These are phyloP conservation scores for Parelbella ahira DNA, from an alignment of 2,888 invertebrate genomes.

Conservation along the genomic window DNA sequence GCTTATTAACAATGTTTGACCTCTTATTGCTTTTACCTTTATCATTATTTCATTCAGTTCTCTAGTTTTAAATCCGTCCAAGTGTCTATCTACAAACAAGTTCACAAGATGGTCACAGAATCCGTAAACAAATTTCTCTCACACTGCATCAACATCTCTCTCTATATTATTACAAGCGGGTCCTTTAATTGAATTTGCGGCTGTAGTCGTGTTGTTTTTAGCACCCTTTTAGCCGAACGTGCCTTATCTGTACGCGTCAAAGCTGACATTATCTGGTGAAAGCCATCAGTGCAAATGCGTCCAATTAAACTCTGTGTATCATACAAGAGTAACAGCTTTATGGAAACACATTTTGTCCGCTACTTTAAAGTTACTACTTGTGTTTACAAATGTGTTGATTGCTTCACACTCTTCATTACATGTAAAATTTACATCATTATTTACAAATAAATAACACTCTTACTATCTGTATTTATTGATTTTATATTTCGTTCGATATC, in stretches of 20 bases:
- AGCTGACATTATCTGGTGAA: constrained; percentile 64
- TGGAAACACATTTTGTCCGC: constrained; percentile 26
- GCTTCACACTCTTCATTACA: too few relatives aligned
- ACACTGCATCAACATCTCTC: constrained; percentile 30
- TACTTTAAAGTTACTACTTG: background rate
- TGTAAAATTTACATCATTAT: too few relatives aligned
- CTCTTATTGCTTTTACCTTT: too few relatives aligned
- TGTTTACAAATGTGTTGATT: too few relatives aligned
- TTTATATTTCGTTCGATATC: too few relatives aligned
- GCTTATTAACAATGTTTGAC: too few relatives aligned
- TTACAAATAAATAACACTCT: too few relatives aligned
- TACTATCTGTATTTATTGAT: too few relatives aligned
- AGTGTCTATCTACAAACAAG: too few relatives aligned
- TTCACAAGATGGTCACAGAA: background rate
- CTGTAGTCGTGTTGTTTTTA: constrained; percentile 44
- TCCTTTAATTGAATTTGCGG: constrained; percentile 59
- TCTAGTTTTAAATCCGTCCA: too few relatives aligned
- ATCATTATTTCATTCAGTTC: too few relatives aligned
- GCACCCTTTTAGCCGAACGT: constrained; percentile 57
- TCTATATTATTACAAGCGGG: constrained; percentile 27
- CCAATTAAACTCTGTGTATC: constrained; percentile 43
- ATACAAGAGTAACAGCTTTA: constrained; percentile 22
- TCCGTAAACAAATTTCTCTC: background rate
- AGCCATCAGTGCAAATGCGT: constrained; percentile 61
- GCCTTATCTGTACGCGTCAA: constrained; percentile 68